phyloP scores from a whole-genome alignment of 2,797 vertebrate species.

The Adrianichthys oophorus region DNA sequence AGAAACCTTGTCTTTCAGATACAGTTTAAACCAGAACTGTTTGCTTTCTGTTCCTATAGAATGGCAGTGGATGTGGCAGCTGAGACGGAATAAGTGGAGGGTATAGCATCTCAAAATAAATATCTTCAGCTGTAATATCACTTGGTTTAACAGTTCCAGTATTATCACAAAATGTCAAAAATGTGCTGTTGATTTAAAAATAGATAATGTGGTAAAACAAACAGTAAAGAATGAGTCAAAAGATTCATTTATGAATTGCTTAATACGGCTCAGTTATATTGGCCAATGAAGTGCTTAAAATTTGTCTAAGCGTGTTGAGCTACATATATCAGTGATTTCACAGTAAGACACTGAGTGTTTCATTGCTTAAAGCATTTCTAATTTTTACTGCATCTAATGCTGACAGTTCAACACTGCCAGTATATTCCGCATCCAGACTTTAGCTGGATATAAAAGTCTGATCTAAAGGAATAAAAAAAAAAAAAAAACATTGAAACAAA shows the following conservation, averaged over 20 bases:
- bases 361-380: constrained; percentile 31
- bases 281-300: constrained; percentile 15
- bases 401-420: constrained; percentile 9
- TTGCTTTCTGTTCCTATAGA: constrained; percentile 50
- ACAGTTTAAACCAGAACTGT: constrained; percentile 18
- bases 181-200: constrained; percentile 21
- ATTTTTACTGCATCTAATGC: constrained; percentile 32
- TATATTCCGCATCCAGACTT: constrained; percentile 6
- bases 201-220: constrained; percentile 28
- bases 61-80: constrained; percentile 41
- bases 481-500: constrained; percentile 9
- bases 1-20: constrained; percentile 14
- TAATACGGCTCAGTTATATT: not conserved
- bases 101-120: constrained; percentile 47
- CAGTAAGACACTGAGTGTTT: constrained; percentile 28
- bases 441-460: constrained; percentile 26
- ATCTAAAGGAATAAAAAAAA: constrained; percentile 43
- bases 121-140: constrained; percentile 27
- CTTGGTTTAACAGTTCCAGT: constrained; percentile 27
- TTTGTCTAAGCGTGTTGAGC: constrained; percentile 10
- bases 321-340: constrained; percentile 32
- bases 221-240: constrained; percentile 10
- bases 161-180: constrained; percentile 37
- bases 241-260: constrained; percentile 33
- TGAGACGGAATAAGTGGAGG: constrained; percentile 11